phyloP scores from a whole-genome alignment of 2,113 vertebrate genomes.

The Delphinus delphis region DNA sequence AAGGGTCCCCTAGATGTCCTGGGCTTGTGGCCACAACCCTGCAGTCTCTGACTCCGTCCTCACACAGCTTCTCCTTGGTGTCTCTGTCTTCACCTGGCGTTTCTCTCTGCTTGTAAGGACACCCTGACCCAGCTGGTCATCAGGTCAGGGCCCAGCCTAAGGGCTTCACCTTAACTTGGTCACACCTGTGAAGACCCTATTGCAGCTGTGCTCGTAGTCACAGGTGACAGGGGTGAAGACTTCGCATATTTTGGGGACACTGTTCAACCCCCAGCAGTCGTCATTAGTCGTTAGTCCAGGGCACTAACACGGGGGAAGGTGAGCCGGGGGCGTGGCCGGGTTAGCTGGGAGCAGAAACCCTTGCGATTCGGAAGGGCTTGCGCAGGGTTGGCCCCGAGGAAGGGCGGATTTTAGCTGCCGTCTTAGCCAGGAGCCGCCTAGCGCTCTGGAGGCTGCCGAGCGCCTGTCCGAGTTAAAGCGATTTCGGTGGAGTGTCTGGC shows the following conservation, averaged over 20 bases:
- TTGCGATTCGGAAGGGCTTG: rapidly evolving
- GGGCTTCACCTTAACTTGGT: background rate
- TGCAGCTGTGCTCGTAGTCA: background rate
- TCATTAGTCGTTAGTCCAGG: background rate
- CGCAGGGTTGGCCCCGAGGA: rapidly evolving
- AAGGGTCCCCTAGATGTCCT: background rate
- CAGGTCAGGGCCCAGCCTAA: background rate
- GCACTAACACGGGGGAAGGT: too few species aligned
- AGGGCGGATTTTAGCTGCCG: too few species aligned
- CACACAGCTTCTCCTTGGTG: background rate
- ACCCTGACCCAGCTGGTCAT: background rate
- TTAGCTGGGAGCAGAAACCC: background rate
- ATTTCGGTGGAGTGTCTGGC: conserved; percentile 8
- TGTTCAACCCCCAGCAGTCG: too few species aligned
- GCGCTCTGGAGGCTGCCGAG: background rate
- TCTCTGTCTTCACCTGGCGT: background rate
- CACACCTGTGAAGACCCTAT: background rate
- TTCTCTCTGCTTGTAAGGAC: background rate
- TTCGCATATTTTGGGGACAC: background rate
- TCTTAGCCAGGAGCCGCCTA: background rate
- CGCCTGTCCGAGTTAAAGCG: background rate
- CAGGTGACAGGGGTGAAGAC: too few species aligned
- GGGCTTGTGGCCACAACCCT: background rate
- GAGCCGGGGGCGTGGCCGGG: background rate
- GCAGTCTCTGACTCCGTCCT: rapidly evolving